Percentiles rank a stretch among this genome's conserved stretches.
These are phyloP conservation scores for Babylonia areolata DNA, from an alignment of 1,140 invertebrate genomes.

Conservation along the genomic window DNA sequence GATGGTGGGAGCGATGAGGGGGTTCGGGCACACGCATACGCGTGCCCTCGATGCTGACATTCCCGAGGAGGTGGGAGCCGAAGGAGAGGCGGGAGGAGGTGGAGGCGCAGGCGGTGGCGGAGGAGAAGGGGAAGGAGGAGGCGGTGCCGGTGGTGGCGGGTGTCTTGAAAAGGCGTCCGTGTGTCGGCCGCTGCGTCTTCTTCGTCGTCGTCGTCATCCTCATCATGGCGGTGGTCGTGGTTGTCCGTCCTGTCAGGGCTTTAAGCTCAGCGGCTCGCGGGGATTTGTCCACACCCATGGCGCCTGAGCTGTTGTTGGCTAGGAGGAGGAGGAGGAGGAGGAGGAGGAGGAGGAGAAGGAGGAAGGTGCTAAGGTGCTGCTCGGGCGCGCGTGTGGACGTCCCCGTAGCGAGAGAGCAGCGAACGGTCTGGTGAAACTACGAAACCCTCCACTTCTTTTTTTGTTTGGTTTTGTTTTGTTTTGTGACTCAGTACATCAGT, in stretches of 20 bases:
- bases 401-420: no score
- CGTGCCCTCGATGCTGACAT: constrained; percentile 16
- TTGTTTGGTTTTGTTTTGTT: no score
- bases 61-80: constrained; percentile 13
- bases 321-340: no score
- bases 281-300: constrained; percentile 17
- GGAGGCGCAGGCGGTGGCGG: not conserved
- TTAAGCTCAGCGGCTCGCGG: constrained; percentile 1
- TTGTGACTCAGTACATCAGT: no score
- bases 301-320: not conserved
- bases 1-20: not conserved
- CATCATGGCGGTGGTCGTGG: constrained; percentile 21
- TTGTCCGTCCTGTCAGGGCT: constrained; percentile 13
- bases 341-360: no score
- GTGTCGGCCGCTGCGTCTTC: not conserved
- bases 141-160: not conserved
- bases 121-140: not conserved
- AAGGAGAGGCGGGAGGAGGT: not conserved
- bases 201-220: no score
- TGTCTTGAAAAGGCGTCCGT: constrained; percentile 19
- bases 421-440: no score
- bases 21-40: constrained; percentile 10
- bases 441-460: no score
- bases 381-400: no score
- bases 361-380: no score